These are phyloP conservation scores for Lamprologus callipterus DNA, from an alignment of 2,113 vertebrate species.

Conservation along the genomic window DNA sequence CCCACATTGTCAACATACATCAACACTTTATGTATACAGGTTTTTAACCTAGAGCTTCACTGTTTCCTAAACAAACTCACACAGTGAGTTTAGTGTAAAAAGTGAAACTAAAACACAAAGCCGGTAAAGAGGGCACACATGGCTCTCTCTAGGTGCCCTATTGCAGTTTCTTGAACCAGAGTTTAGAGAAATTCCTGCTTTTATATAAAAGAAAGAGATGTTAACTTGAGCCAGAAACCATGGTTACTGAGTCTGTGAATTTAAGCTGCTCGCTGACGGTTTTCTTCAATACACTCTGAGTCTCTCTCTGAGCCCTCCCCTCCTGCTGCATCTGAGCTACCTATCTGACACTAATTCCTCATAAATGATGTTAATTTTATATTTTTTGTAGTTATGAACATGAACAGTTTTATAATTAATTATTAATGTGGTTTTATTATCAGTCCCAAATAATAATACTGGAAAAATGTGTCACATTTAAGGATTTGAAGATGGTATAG, in stretches of 20 bases:
- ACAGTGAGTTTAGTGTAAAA: not conserved
- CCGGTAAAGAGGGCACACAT: not conserved
- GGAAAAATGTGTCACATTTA: not conserved
- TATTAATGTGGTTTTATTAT: not conserved
- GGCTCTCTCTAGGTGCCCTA: not conserved
- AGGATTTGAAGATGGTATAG: not conserved
- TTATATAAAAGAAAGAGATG: not conserved
- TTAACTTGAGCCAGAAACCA: not conserved
- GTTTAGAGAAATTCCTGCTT: not conserved
- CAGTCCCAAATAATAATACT: not conserved
- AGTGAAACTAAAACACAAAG: not conserved
- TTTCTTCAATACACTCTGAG: not conserved
- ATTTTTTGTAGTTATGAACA: not conserved
- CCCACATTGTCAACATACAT: rapidly evolving
- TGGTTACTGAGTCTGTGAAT: not conserved
- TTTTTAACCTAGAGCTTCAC: not conserved
- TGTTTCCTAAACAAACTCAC: not conserved
- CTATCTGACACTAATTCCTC: not conserved
- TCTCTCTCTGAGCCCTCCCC: not conserved
- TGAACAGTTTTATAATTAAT: not conserved
- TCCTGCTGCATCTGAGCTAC: not conserved
- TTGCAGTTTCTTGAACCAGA: not conserved
- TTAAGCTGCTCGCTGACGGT: not conserved
- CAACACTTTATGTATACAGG: not conserved
- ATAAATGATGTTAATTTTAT: not conserved